Conservation (phyloP, 2,888 invertebrate species). For the Fragum whitleyi region DNA sequence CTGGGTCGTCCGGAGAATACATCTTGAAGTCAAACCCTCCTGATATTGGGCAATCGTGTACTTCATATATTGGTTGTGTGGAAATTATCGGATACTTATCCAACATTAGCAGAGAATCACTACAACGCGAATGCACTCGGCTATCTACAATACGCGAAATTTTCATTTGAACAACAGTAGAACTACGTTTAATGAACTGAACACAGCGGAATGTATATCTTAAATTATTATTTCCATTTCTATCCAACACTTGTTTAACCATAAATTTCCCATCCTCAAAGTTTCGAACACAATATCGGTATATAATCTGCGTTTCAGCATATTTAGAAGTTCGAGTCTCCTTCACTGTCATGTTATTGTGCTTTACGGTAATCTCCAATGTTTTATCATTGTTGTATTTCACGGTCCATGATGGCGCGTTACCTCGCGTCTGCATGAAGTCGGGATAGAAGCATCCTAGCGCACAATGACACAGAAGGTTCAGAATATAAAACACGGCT, state of each 20-base stretch:
- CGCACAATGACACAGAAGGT: neutral
- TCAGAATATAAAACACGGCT: conserved; percentile 1
- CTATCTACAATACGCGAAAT: conserved; percentile 38
- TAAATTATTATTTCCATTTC: neutral
- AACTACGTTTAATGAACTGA: conserved; percentile 52
- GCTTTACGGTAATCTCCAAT: conserved; percentile 47
- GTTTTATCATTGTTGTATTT: conserved; percentile 49
- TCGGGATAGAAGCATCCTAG: conserved; percentile 56
- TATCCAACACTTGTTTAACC: conserved; percentile 41
- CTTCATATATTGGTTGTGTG: conserved; percentile 42
- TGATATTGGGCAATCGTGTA: conserved; percentile 45
- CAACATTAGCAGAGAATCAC: conserved; percentile 48
- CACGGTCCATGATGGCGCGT: conserved; percentile 56
- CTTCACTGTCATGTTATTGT: conserved; percentile 47
- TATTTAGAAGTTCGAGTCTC: conserved; percentile 31
- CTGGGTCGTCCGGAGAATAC: conserved; percentile 40
- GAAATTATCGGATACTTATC: conserved; percentile 63
- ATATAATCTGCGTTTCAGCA: conserved; percentile 35
- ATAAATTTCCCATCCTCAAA: conserved; percentile 51
- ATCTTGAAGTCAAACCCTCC: conserved; percentile 64
- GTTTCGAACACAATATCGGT: conserved; percentile 40
- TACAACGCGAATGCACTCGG: conserved; percentile 38
- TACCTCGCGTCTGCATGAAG: conserved; percentile 54
- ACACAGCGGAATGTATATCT: conserved; percentile 48
- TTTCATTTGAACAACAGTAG: conserved; percentile 59